phyloP scores from a whole-genome alignment of 2,797 vertebrate genomes.

The Trematomus bernacchii region DNA sequence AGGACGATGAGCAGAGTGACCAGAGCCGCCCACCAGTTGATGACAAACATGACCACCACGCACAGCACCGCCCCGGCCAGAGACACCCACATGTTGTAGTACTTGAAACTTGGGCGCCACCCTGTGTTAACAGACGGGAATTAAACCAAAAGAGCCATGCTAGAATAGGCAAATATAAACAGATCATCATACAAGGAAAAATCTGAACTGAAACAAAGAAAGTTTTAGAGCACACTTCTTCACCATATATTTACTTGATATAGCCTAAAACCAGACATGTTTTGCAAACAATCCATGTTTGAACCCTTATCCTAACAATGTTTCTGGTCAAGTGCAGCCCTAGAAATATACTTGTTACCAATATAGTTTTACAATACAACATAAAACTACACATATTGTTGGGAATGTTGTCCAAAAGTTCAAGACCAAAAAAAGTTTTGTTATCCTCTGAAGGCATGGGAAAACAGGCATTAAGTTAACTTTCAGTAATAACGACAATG shows the following conservation, averaged over 20 bases:
- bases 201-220: too few relatives aligned
- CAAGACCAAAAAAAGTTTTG: not conserved
- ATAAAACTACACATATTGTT: not conserved
- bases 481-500: not conserved
- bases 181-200: not conserved
- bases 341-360: not conserved
- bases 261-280: not conserved
- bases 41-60: constrained; percentile 97
- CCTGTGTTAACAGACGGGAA: constrained; percentile 79
- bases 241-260: not conserved
- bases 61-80: constrained; percentile 93
- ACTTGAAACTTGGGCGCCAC: constrained; percentile 98
- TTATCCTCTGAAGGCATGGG: not conserved
- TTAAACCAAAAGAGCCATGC: not conserved
- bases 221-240: too few relatives aligned
- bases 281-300: not conserved
- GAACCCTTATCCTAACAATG: not conserved
- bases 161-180: not conserved
- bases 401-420: not conserved
- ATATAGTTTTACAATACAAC: not conserved
- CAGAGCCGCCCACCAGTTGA: constrained; percentile 98
- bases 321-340: not conserved
- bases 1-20: constrained; percentile 95
- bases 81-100: constrained; percentile 99
- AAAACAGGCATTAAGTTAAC: not conserved